Conservation (phyloP, 1,140 invertebrate species). For the Penaeus chinensis region DNA sequence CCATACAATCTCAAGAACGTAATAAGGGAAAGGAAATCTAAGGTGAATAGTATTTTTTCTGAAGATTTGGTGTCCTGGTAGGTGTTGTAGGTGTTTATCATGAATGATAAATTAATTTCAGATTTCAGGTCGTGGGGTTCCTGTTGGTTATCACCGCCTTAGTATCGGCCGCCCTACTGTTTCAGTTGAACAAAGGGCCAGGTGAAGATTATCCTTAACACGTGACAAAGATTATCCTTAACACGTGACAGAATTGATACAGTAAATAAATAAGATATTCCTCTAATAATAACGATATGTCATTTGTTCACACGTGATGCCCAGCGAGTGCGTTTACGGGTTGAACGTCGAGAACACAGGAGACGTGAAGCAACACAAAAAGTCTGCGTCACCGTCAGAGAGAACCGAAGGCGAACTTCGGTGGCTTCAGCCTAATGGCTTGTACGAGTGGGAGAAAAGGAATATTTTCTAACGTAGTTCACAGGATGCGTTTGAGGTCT, state of each 20-base stretch:
- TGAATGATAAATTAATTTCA: no score
- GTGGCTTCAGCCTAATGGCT: not conserved
- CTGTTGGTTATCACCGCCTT: not conserved
- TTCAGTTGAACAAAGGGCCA: not conserved
- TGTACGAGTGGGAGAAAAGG: not conserved
- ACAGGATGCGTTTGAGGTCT: no score
- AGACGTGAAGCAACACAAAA: not conserved
- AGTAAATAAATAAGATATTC: no score
- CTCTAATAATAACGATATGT: not conserved
- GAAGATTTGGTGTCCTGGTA: no score
- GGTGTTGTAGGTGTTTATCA: no score
- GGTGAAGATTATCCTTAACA: not conserved
- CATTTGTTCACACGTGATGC: not conserved
- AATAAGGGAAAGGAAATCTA: no score
- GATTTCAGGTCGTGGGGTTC: not conserved
- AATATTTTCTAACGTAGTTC: no score
- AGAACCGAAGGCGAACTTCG: not conserved
- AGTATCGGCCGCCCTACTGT: not conserved
- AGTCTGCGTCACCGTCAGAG: not conserved
- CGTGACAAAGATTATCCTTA: not conserved
- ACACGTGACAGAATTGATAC: not conserved
- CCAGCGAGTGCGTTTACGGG: not conserved
- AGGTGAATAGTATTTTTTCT: no score
- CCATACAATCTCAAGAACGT: no score
- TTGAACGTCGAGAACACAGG: not conserved